Evolutionary conservation across 2,888 invertebrate species (phyloP).

Genomic region (Callyntrura sp.): DNA sequence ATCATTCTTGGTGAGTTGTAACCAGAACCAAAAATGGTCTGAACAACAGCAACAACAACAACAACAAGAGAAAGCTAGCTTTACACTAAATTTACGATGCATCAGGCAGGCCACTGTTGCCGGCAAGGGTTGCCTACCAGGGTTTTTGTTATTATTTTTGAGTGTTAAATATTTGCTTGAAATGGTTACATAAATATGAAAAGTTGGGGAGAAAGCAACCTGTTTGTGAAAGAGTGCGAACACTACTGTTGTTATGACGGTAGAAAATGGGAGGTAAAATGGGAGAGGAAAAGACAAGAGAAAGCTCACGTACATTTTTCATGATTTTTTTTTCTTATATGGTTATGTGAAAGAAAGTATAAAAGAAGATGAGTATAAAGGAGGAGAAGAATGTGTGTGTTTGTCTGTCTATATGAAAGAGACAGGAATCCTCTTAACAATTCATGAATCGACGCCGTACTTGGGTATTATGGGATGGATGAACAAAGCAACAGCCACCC

Average conservation of each 20-base stretch:
- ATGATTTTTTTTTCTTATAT: conserved; percentile 11
- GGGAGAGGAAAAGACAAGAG: neutral
- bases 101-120: neutral
- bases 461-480: neutral
- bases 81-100: neutral
- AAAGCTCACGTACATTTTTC: conserved; percentile 39
- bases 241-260: neutral
- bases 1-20: neutral
- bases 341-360: neutral
- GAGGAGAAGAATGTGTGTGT: neutral
- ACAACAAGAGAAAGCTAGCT: neutral
- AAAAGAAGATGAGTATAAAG: neutral
- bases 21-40: neutral
- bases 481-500: conserved; percentile 20
- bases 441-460: conserved; percentile 55
- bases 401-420: neutral
- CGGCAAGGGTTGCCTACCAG: neutral
- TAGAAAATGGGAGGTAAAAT: neutral
- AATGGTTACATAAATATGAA: conserved; percentile 18
- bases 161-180: neutral
- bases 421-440: conserved; percentile 27
- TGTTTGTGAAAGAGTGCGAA: conserved; percentile 18
- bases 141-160: neutral
- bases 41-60: neutral
- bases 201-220: conserved; percentile 44